Conservation (phyloP, 2,797 vertebrate species). For the Manis javanica region DNA sequence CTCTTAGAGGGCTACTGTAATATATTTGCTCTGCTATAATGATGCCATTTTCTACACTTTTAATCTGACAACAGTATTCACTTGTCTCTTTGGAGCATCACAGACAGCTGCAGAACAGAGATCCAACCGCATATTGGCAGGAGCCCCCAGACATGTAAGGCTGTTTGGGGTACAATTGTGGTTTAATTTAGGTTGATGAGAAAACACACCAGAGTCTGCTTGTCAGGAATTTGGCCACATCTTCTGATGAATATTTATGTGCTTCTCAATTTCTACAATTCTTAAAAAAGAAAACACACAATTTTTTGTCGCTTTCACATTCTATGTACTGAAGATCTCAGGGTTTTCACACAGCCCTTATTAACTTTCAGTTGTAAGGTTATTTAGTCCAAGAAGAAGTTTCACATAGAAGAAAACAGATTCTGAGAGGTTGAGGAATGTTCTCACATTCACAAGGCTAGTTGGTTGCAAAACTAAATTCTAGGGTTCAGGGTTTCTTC, state of each 20-base stretch:
- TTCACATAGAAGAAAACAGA: not conserved
- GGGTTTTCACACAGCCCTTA: not conserved
- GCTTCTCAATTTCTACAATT: constrained; percentile 29
- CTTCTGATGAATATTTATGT: constrained; percentile 69
- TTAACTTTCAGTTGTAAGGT: not conserved
- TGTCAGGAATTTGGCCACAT: constrained; percentile 78
- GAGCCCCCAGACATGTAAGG: constrained; percentile 70
- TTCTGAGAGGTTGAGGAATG: not conserved
- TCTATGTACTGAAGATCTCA: not conserved
- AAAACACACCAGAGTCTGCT: constrained; percentile 78
- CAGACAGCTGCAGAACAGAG: constrained; percentile 82
- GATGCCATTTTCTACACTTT: constrained; percentile 80
- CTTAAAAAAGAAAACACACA: not conserved
- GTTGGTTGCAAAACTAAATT: not conserved
- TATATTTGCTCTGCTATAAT: constrained; percentile 81
- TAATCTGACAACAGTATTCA: constrained; percentile 83
- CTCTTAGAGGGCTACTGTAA: constrained; percentile 54
- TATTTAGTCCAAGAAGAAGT: not conserved
- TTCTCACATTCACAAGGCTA: not conserved
- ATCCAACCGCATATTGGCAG: constrained; percentile 81
- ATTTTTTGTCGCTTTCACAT: not conserved
- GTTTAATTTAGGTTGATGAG: constrained; percentile 84
- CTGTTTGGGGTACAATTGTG: constrained; percentile 80
- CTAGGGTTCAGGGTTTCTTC: not conserved
- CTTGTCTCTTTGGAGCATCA: constrained; percentile 83